A percentile compares a stretch with the other conserved stretches of the same genome.
These are phyloP conservation scores for Melanotaenia nigrans DNA, from an alignment of 2,797 vertebrate genomes.

Conservation along the genomic window DNA sequence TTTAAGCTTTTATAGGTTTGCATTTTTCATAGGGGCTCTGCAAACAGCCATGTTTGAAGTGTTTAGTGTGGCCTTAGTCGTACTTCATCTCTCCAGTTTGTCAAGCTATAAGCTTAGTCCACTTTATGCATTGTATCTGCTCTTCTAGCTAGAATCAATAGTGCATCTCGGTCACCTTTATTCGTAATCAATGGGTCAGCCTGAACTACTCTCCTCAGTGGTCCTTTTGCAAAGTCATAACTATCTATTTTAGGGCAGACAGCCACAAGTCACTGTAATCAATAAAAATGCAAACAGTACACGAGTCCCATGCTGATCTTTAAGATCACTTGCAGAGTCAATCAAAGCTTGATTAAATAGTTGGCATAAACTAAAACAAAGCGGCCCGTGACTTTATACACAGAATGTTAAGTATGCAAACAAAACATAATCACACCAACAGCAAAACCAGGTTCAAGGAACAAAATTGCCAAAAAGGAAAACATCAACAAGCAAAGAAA, in stretches of 20 bases:
- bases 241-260: slow-evolving; percentile 71
- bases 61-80: slow-evolving; percentile 11
- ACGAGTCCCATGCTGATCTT: slow-evolving; percentile 47
- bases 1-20: slow-evolving; percentile 36
- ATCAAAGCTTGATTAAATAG: slow-evolving; percentile 32
- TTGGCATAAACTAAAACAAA: slow-evolving; percentile 18
- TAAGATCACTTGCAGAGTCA: slow-evolving; percentile 38
- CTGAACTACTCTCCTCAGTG: slow-evolving; percentile 48
- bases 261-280: slow-evolving; percentile 57
- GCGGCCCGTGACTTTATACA: not conserved
- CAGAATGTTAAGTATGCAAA: slow-evolving; percentile 2
- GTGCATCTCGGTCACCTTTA: slow-evolving; percentile 68
- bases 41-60: slow-evolving; percentile 14
- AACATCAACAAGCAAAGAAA: slow-evolving; percentile 15
- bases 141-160: slow-evolving; percentile 71
- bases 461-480: slow-evolving; percentile 6
- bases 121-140: slow-evolving; percentile 49
- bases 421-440: slow-evolving; percentile 1
- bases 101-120: slow-evolving; percentile 32
- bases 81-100: slow-evolving; percentile 9
- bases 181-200: slow-evolving; percentile 73
- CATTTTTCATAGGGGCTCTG: slow-evolving; percentile 25
- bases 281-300: slow-evolving; percentile 51
- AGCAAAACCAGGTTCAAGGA: slow-evolving; percentile 5
- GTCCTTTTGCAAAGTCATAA: slow-evolving; percentile 74